A percentile compares a stretch with the other conserved stretches of the same genome.
Conservation (phyloP, 2,797 vertebrate species). For the Pantherophis vulpinus region DNA sequence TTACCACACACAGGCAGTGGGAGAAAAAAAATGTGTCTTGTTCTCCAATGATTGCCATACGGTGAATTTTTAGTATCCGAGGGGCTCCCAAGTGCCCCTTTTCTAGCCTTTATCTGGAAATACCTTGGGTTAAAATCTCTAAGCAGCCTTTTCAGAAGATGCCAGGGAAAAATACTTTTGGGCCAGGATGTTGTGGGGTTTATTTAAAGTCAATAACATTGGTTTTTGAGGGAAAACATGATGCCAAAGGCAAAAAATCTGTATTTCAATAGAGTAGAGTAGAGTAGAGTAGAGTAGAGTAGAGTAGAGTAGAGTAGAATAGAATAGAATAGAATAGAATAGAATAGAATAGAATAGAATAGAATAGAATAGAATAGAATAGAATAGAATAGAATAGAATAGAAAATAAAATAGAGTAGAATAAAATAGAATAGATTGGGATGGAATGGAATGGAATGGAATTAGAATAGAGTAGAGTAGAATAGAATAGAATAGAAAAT, state of each 20-base stretch:
- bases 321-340: no score
- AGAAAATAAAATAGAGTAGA: no score
- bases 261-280: no score
- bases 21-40: neutral
- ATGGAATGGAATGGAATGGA: no score
- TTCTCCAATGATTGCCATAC: slow-evolving; percentile 27
- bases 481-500: no score
- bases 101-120: neutral
- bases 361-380: no score
- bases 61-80: slow-evolving; percentile 12
- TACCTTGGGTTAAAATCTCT: neutral
- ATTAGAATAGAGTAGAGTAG: no score
- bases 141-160: neutral
- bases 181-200: neutral
- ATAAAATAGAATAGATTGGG: no score
- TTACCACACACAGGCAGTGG: slow-evolving; percentile 52
- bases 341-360: no score
- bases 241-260: neutral
- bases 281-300: no score
- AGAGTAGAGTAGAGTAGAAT: no score
- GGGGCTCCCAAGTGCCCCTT: neutral
- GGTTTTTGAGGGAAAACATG: slow-evolving; percentile 26
- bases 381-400: no score
- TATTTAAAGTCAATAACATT: slow-evolving; percentile 5
- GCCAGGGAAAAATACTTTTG: neutral